Evolutionary conservation across 1,140 invertebrate genomes (phyloP), one percentile per base, ranked within the genome.

Genomic region (Dendrolimus punctatus): DNA sequence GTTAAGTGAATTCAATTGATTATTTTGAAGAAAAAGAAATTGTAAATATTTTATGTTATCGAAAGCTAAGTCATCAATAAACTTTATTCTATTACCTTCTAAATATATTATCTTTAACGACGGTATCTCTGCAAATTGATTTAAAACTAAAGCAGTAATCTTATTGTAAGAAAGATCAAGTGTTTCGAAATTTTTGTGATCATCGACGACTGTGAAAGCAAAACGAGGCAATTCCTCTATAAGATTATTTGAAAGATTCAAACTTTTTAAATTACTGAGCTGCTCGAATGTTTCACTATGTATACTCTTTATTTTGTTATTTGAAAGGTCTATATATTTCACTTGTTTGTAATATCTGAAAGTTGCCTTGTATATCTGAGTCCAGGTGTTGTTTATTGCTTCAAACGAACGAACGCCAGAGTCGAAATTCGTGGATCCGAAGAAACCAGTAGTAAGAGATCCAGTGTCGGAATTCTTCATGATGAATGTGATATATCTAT

Each of bases 391-490:
- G 9, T 56, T 40, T 5, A 38, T 38, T 0, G 66, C 76, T 55
- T 52, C 56, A 36, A 84, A 66, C 41, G 51, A 46, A 40, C 69
- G 60, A 10, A 84, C 75, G 50, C 70, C 60, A 3, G 62, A 62
- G 51, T 84, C 78, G 39, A 84, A 84, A 47, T 81, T 84, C 5
- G 80, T 84, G 5, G 73, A 51, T 8, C 76, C 68, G 46, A 84
- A 84, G 53, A 76, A 80, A 7, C 62, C 68, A 4, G 66, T 40
- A 5, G 54, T 62, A 0, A 84, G 53, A 2, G 38, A 54, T 0
- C 60, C 53, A 6, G 10, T n/a, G 0, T 9, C 55, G 6, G 78
- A 71, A 7, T 63, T 47, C 4, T 42, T 52, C 5, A 84, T 71
- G 46, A 68, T 38, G 39, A 84, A 84, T 5, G 53, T 76, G 38